Percentiles rank a stretch among this genome's conserved stretches.
Evolutionary conservation across 1,140 invertebrate genomes (phyloP).

Genomic region (Sitobion miscanthi): DNA sequence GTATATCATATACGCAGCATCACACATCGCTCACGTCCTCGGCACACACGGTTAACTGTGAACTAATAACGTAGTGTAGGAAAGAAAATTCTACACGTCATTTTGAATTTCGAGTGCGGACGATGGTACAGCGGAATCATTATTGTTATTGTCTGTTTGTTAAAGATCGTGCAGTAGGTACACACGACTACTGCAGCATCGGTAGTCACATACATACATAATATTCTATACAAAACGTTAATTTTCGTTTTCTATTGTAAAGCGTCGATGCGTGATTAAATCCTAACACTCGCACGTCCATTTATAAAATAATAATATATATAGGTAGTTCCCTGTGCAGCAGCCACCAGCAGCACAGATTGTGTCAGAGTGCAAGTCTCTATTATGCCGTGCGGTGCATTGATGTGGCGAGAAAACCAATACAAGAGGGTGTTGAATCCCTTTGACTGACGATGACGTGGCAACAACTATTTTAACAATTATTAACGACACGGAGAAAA

Average conservation of each 20-base stretch:
- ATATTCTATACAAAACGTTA: conserved; percentile 26
- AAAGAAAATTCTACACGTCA: background rate
- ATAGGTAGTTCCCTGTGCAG: background rate
- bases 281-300: conserved; percentile 21
- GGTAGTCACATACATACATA: background rate
- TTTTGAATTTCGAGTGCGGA: background rate
- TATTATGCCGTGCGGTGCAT: conserved; percentile 10
- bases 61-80: background rate
- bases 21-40: background rate
- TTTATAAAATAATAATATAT: background rate
- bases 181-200: background rate
- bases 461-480: background rate
- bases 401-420: conserved; percentile 31
- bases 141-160: conserved; percentile 7
- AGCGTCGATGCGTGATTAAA: conserved; percentile 34
- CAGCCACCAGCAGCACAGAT: background rate
- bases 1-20: background rate
- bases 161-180: conserved; percentile 14
- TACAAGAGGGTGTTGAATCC: conserved; percentile 31
- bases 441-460: conserved; percentile 42
- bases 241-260: conserved; percentile 39
- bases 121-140: background rate
- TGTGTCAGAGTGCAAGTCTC: conserved; percentile 39
- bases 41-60: background rate
- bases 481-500: background rate